Evolutionary conservation across 2,797 vertebrate species (phyloP), one percentile per base, ranked within the genome.

Genomic region (Pelochelys cantorii): DNA sequence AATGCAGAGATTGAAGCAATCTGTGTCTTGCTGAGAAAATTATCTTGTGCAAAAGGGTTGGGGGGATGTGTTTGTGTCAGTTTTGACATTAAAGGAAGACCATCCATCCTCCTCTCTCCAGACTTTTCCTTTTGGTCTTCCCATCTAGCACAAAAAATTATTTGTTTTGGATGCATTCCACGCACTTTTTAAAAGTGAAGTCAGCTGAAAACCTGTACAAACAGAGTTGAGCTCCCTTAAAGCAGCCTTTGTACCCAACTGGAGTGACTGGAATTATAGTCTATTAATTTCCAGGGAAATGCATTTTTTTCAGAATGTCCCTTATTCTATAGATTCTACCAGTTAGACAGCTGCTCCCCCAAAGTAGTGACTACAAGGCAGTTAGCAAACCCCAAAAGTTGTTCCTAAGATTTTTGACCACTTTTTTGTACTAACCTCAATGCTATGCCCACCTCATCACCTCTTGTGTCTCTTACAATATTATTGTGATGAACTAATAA

Each of bases 1-100:
- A 95, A 95, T 89, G 90, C 93, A 96, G 95, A 97, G 95, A 96
- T 95, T 97, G 97, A 97, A 97, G 96, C 95, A 98, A 97, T 97
- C 97, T 98, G 96, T 86, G 89, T 94, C 96, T 97, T 97, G 94
- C 97, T 97, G 96, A 97, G 97, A 97, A 98, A 97, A 97, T 97
- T 96, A 98, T 97, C 96, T 97, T 96, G 89, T 95, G 95, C 94
- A 92, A 96, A 96, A 88, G 53, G 65, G 91, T 93, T 94, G 95
- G 92, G 94, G 91, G 93, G 92, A 84, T 2, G 13, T 96, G 95
- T 97, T 98, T 97, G 96, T 97, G 95, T 97, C 97, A 97, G 94
- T 93, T 97, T 96, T 97, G 96, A 97, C 97, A 97, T 97, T 97
- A 97, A 98, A 98, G 96, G 96, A 98, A 97, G 96, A 97, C 91